Percentiles rank a stretch among this genome's conserved stretches.
Conservation (phyloP, 2,888 invertebrate species). For the Serripes groenlandicus region DNA sequence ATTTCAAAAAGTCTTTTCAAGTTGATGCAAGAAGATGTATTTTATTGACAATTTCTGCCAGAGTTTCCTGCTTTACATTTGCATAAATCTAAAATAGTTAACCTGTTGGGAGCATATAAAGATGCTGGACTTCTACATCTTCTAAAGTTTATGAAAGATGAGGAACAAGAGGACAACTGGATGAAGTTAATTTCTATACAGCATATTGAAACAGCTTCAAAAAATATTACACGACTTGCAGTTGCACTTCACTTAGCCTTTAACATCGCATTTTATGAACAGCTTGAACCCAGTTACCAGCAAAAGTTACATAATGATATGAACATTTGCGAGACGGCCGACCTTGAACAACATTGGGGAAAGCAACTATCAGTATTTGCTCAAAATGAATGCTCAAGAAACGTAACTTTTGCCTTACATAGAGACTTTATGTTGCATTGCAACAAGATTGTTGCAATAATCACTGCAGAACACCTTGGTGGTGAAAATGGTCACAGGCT, state of each 20-base stretch:
- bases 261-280: conserved; percentile 24
- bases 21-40: background rate
- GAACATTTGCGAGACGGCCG: background rate
- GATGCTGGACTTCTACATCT: conserved; percentile 53
- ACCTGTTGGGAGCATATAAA: conserved; percentile 48
- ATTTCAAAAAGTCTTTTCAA: conserved; percentile 35
- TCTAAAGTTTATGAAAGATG: conserved; percentile 47
- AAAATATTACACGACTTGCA: conserved; percentile 25
- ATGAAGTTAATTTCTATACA: conserved; percentile 37
- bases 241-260: too few relatives aligned
- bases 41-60: conserved; percentile 38
- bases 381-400: conserved; percentile 16
- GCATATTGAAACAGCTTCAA: conserved; percentile 51
- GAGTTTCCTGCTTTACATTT: conserved; percentile 53
- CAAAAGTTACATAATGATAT: background rate
- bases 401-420: conserved; percentile 57
- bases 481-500: conserved; percentile 51
- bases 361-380: conserved; percentile 21
- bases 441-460: conserved; percentile 58
- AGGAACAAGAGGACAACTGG: conserved; percentile 48
- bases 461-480: conserved; percentile 58
- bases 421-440: conserved; percentile 61
- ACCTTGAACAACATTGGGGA: conserved; percentile 9
- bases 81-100: conserved; percentile 54
- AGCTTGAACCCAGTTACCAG: conserved; percentile 14